These are phyloP conservation scores for Vanacampus margaritifer DNA, from an alignment of 2,113 vertebrate genomes.

Conservation along the genomic window DNA sequence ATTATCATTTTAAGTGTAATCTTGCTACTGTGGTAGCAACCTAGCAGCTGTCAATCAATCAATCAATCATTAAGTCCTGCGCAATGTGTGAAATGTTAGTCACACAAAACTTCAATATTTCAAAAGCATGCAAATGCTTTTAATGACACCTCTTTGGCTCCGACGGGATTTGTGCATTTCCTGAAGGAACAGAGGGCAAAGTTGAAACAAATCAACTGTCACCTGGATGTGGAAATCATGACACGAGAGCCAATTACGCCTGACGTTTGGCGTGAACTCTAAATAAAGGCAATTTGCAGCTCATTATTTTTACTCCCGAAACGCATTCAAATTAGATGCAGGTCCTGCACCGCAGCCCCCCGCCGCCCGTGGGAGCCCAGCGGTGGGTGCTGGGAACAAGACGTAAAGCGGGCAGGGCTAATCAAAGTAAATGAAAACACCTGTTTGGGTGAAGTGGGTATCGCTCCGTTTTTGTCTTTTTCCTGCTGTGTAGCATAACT, in stretches of 20 bases:
- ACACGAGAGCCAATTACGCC: constrained; percentile 3
- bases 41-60: constrained; percentile 6
- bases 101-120: not conserved
- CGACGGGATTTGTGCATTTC: constrained; percentile 2
- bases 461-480: not conserved
- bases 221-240: constrained; percentile 10
- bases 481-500: not conserved
- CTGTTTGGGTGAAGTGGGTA: not conserved
- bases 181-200: constrained; percentile 3
- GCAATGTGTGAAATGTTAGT: not conserved
- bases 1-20: not conserved
- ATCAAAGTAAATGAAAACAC: constrained; percentile 10
- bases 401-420: not conserved
- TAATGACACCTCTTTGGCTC: not conserved
- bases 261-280: constrained; percentile 11
- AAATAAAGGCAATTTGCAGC: constrained; percentile 15
- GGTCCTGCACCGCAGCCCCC: not conserved
- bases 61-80: not conserved
- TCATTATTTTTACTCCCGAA: constrained; percentile 11
- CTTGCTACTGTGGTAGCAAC: not conserved
- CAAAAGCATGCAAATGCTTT: constrained; percentile 3
- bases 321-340: constrained; percentile 11
- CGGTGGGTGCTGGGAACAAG: not conserved
- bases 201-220: constrained; percentile 14
- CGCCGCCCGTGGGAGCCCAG: constrained; percentile 4